Conservation (phyloP, 92 coral and sea anemone genomes). For the Pocillopora grandis region DNA sequence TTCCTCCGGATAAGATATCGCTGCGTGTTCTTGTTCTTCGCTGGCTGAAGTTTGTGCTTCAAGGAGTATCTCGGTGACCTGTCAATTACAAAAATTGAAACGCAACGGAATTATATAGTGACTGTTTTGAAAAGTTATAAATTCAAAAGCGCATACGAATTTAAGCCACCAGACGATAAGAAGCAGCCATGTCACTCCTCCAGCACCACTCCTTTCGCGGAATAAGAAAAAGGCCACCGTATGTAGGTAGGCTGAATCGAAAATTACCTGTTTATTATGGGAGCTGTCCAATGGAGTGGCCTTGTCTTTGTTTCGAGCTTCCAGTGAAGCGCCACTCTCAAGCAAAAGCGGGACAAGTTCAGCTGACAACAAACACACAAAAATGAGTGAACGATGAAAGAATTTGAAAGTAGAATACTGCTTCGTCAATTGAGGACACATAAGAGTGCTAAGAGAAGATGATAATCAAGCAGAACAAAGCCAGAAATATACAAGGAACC, state of each 20-base stretch:
- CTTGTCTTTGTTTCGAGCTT: slow-evolving; percentile 79
- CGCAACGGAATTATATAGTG: too few species aligned
- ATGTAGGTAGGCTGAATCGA: neutral
- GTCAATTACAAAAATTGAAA: neutral
- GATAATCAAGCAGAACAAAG: too few species aligned
- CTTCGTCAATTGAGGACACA: too few species aligned
- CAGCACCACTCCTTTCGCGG: too few species aligned
- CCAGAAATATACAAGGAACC: too few species aligned
- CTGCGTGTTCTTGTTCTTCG: slow-evolving; percentile 30
- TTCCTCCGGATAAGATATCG: slow-evolving; percentile 2
- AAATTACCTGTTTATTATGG: slow-evolving; percentile 78
- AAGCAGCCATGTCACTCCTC: too few species aligned
- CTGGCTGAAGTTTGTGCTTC: slow-evolving; percentile 60
- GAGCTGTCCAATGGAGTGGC: slow-evolving; percentile 91
- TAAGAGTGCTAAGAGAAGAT: too few species aligned
- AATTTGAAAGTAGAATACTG: too few species aligned
- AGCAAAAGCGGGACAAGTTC: slow-evolving; percentile 76
- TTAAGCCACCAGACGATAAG: too few species aligned
- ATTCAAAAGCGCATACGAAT: too few species aligned
- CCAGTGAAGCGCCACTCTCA: slow-evolving; percentile 78
- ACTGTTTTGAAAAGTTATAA: too few species aligned
- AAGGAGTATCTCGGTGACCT: slow-evolving; percentile 79
- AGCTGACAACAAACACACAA: slow-evolving; percentile 41
- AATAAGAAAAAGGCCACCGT: neutral
- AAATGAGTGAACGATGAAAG: too few species aligned